Conservation (phyloP, 2,888 invertebrate species). For the Dynastes grantii region DNA sequence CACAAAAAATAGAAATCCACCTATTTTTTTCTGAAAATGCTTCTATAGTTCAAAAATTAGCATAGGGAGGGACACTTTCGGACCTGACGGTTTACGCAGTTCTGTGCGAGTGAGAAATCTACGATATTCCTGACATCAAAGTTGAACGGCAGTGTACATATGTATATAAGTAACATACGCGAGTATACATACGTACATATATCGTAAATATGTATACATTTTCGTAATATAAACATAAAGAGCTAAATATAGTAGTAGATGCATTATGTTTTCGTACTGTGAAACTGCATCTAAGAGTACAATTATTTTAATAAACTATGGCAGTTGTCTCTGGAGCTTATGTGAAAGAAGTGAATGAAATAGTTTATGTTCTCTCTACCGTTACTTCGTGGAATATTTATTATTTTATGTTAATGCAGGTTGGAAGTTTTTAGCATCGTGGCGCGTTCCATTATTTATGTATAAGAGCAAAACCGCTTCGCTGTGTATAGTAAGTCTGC, state of each 20-base stretch:
- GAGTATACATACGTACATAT: background rate
- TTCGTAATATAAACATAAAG: background rate
- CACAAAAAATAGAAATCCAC: no score
- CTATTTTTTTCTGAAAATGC: no score
- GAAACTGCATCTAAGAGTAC: slow-evolving; percentile 5
- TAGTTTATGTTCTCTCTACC: slow-evolving; percentile 49
- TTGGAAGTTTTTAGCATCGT: slow-evolving; percentile 22
- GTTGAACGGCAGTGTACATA: background rate
- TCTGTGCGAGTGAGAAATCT: no score
- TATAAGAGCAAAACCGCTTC: background rate
- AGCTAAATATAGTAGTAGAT: background rate
- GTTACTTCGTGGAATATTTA: slow-evolving; percentile 47
- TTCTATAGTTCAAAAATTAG: no score
- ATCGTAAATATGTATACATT: background rate
- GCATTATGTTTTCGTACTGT: slow-evolving; percentile 5
- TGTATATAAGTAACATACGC: background rate
- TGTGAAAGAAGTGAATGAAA: slow-evolving; percentile 40
- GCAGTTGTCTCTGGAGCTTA: slow-evolving; percentile 42
- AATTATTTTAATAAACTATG: slow-evolving; percentile 42
- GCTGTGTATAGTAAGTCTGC: background rate
- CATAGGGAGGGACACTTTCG: no score
- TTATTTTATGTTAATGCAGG: slow-evolving; percentile 46
- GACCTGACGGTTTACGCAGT: no score
- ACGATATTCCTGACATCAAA: no score
- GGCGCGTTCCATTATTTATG: slow-evolving; percentile 36